A percentile compares a stretch with the other conserved stretches of the same genome.
These are phyloP conservation scores for Zalophus californianus DNA, from an alignment of 2,797 vertebrate species.

Conservation along the genomic window DNA sequence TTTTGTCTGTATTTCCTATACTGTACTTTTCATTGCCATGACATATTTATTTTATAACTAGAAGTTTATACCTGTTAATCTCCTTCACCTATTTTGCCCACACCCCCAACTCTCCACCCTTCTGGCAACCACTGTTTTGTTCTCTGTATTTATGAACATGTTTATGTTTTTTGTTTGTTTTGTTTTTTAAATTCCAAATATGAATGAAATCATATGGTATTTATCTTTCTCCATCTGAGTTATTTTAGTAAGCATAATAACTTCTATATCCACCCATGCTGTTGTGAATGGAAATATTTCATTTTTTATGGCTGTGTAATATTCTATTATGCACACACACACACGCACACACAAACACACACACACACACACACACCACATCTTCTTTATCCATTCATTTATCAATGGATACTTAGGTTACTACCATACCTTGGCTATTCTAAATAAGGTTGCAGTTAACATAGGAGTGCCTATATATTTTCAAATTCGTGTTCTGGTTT, in stretches of 20 bases:
- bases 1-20: not conserved
- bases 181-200: not conserved
- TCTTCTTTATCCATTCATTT: not conserved
- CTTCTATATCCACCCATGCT: not conserved
- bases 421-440: not conserved
- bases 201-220: not conserved
- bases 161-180: not conserved
- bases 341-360: too few species aligned
- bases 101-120: not conserved
- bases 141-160: not conserved
- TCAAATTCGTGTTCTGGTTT: not conserved
- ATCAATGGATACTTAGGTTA: not conserved
- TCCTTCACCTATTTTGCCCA: not conserved
- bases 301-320: not conserved
- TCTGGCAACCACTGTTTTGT: not conserved
- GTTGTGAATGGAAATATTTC: not conserved
- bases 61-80: not conserved
- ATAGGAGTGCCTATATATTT: not conserved
- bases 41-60: not conserved
- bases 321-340: not conserved
- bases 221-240: not conserved
- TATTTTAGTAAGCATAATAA: not conserved
- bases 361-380: not conserved
- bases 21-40: not conserved
- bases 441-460: not conserved